A percentile compares a stretch with the other conserved stretches of the same genome.
phyloP scores from a whole-genome alignment of 2,113 vertebrate species.

The Eptatretus burgeri region DNA sequence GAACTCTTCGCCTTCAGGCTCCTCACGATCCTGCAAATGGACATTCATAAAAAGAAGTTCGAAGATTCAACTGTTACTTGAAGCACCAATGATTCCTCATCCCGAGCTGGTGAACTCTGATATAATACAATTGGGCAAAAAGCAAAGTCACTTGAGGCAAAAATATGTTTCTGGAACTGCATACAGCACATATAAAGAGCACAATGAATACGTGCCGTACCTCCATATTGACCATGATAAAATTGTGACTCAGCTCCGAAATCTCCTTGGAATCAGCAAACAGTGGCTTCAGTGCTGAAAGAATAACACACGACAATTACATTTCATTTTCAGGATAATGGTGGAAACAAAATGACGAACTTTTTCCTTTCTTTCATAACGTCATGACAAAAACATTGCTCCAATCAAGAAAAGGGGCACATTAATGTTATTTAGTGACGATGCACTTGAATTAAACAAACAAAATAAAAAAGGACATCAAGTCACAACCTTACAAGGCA shows the following conservation, averaged over 20 bases:
- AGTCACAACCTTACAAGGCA: no score
- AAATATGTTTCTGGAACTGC: no score
- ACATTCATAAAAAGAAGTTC: neutral
- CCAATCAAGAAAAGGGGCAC: no score
- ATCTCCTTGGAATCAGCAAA: constrained; percentile 90
- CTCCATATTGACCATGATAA: constrained; percentile 91
- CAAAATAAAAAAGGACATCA: no score
- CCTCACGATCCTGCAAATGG: constrained; percentile 53
- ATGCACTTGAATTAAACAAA: no score
- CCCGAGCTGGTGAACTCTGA: constrained; percentile 9
- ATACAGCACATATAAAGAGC: neutral
- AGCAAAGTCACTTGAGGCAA: no score
- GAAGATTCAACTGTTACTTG: neutral
- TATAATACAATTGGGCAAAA: neutral
- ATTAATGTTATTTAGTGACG: no score
- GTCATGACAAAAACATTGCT: no score
- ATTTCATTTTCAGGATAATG: no score
- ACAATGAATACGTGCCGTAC: constrained; percentile 18
- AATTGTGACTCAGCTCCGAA: constrained; percentile 83
- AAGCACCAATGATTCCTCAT: neutral
- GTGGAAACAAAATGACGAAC: no score
- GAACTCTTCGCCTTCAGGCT: constrained; percentile 59
- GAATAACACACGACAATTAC: no score
- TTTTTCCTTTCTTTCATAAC: no score
- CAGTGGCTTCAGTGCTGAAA: constrained; percentile 70